Percentiles rank a stretch among this genome's conserved stretches.
Conservation (phyloP, 1,140 invertebrate genomes). For the Drosophila triauraria region DNA sequence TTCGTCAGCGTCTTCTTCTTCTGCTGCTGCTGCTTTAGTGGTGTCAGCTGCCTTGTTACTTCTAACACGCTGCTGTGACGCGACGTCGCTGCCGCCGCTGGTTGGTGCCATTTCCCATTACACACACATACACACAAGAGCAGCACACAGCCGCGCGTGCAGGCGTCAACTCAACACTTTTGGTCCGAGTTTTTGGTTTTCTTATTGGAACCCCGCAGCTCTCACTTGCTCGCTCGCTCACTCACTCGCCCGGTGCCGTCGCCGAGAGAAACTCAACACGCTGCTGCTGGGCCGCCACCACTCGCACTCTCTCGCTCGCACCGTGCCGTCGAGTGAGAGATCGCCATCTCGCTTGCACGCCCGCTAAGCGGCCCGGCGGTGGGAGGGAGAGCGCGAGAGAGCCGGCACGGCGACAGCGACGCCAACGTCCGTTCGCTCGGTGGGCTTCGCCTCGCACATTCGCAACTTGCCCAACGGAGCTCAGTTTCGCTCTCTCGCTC, state of each 20-base stretch:
- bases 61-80: conserved; percentile 70
- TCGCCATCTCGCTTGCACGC: conserved; percentile 62
- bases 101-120: conserved; percentile 62
- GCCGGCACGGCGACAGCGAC: conserved; percentile 21
- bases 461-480: background rate
- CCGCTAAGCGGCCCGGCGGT: conserved; percentile 10
- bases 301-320: conserved; percentile 31
- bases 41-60: conserved; percentile 83
- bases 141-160: conserved; percentile 27
- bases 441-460: conserved; percentile 19
- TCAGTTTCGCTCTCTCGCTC: conserved; percentile 19
- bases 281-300: conserved; percentile 15
- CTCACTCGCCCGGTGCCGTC: conserved; percentile 20
- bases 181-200: conserved; percentile 68
- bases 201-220: conserved; percentile 69
- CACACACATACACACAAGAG: conserved; percentile 27
- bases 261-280: conserved; percentile 42
- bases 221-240: conserved; percentile 25
- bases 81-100: conserved; percentile 60
- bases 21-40: conserved; percentile 36
- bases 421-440: conserved; percentile 47
- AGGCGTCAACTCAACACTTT: conserved; percentile 80
- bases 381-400: conserved; percentile 33
- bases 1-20: conserved; percentile 33
- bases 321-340: conserved; percentile 15